Conservation (phyloP, 1,140 invertebrate species). For the Stenopsyche tienmushanensis region DNA sequence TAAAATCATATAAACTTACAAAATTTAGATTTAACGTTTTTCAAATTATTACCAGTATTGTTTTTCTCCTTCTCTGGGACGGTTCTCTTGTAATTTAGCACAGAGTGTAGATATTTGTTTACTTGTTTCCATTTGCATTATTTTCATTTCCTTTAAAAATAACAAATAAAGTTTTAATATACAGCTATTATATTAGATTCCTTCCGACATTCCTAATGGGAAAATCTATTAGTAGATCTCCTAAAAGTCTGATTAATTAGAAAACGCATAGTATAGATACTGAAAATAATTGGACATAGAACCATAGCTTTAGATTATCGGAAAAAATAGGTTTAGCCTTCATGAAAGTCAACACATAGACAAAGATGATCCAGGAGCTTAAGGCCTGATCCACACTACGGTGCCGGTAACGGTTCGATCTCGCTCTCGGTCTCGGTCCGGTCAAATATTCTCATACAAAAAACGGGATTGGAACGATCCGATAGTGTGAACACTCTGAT, state of each 20-base stretch:
- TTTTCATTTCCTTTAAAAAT: conserved; percentile 44
- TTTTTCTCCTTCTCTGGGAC: conserved; percentile 29
- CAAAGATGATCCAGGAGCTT: too few relatives aligned
- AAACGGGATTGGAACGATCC: too few relatives aligned
- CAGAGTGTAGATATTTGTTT: conserved; percentile 46
- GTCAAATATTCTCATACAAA: too few relatives aligned
- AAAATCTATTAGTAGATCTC: background rate
- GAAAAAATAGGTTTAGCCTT: too few relatives aligned
- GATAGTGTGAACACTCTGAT: too few relatives aligned
- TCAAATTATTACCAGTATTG: conserved; percentile 25
- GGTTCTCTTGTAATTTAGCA: conserved; percentile 45
- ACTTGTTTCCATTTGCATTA: conserved; percentile 46
- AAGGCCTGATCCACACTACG: too few relatives aligned
- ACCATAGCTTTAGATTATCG: too few relatives aligned
- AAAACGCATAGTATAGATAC: too few relatives aligned
- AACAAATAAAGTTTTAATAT: background rate
- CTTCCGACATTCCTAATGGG: background rate
- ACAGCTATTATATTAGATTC: background rate
- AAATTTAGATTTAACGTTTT: background rate
- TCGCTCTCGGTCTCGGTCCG: too few relatives aligned
- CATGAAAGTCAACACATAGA: too few relatives aligned
- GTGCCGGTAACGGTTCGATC: too few relatives aligned
- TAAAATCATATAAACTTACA: background rate
- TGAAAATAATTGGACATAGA: too few relatives aligned
- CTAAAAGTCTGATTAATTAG: background rate